phyloP scores from a whole-genome alignment of 2,113 vertebrate species.

The Ursus arctos region DNA sequence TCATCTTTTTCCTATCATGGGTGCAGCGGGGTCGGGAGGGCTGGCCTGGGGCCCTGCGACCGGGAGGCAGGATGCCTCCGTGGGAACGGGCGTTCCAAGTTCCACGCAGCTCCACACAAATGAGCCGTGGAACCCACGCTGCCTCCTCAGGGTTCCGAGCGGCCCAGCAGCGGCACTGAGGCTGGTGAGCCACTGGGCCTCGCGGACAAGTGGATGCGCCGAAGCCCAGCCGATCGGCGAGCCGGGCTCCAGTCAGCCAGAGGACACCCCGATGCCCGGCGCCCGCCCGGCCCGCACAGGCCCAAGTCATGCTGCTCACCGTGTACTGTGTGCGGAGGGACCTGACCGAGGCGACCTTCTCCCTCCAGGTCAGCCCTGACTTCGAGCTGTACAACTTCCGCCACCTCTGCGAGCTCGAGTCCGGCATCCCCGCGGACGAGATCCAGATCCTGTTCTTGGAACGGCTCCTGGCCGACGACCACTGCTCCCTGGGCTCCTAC shows the following conservation, averaged over 20 bases:
- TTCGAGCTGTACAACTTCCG: slow-evolving; percentile 96
- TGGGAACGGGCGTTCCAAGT: slow-evolving; percentile 25
- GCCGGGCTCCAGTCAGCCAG: background rate
- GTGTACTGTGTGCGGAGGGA: slow-evolving; percentile 96
- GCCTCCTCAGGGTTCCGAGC: background rate
- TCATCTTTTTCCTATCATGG: background rate
- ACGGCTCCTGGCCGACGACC: slow-evolving; percentile 91
- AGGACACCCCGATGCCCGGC: background rate
- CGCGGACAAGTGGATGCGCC: background rate
- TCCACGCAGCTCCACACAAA: slow-evolving; percentile 6
- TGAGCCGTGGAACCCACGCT: background rate
- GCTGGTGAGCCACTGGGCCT: background rate
- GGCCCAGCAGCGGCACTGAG: background rate
- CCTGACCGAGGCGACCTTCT: slow-evolving; percentile 95
- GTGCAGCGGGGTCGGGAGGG: background rate
- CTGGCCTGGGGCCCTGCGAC: background rate
- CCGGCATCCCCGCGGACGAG: slow-evolving; percentile 94
- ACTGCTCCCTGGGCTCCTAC: slow-evolving; percentile 93
- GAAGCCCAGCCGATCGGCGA: no score
- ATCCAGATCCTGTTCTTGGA: slow-evolving; percentile 94
- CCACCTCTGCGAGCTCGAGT: slow-evolving; percentile 96
- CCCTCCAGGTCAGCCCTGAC: slow-evolving; percentile 95
- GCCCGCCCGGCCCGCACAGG: background rate
- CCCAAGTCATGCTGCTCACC: slow-evolving; percentile 94
- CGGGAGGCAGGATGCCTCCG: background rate